Percentiles rank a stretch among this genome's conserved stretches.
Conservation (phyloP, 2,888 invertebrate species). For the Coelopa pilipes region DNA sequence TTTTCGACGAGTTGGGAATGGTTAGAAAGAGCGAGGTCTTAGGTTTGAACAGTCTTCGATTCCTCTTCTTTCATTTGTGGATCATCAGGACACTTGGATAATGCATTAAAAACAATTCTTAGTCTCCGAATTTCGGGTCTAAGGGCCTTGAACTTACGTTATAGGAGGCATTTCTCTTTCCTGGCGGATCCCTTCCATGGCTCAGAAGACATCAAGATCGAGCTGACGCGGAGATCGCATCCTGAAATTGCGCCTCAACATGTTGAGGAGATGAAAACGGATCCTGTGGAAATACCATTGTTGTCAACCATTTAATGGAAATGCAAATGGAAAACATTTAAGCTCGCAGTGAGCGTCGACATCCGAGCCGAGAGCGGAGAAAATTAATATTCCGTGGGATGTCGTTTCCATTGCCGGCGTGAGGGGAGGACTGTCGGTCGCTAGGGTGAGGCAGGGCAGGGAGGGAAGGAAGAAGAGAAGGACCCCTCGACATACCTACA, state of each 20-base stretch:
- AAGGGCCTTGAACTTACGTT: too few relatives aligned
- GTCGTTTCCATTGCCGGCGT: slow-evolving; percentile 2
- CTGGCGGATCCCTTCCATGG: too few relatives aligned
- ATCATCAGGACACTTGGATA: too few relatives aligned
- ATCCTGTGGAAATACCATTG: neutral
- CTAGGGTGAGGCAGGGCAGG: neutral
- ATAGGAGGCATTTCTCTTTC: too few relatives aligned
- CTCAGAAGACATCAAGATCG: too few relatives aligned
- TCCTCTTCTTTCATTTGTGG: too few relatives aligned
- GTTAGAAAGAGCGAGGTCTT: too few relatives aligned
- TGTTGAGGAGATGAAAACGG: neutral
- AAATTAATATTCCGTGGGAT: slow-evolving; percentile 28
- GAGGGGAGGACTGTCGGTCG: neutral
- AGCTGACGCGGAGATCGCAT: too few relatives aligned
- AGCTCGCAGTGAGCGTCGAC: slow-evolving; percentile 13
- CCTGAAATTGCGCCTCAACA: neutral
- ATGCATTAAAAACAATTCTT: too few relatives aligned
- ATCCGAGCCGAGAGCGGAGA: neutral
- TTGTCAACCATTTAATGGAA: slow-evolving; percentile 11
- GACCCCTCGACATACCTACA: slow-evolving; percentile 11
- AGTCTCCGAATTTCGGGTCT: too few relatives aligned
- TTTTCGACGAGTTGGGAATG: too few relatives aligned
- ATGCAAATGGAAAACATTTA: slow-evolving; percentile 24
- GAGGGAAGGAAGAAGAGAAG: neutral
- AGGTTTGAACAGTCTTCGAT: too few relatives aligned